A percentile compares a stretch with the other conserved stretches of the same genome.
These are phyloP conservation scores for Acanthococcus lagerstroemiae DNA, from an alignment of 2,888 invertebrate species.

Conservation along the genomic window DNA sequence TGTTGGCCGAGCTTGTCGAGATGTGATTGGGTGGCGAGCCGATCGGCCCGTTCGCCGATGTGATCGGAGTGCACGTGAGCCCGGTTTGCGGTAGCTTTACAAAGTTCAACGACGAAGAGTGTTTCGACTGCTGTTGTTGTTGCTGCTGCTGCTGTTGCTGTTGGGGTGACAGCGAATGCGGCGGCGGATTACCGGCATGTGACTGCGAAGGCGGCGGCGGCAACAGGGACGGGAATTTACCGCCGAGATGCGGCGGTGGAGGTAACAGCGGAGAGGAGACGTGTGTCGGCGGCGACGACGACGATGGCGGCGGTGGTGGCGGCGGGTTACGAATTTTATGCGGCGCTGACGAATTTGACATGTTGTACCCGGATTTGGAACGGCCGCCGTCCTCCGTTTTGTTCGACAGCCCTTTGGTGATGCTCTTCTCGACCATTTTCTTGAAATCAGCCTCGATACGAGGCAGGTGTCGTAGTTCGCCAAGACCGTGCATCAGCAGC, in stretches of 20 bases:
- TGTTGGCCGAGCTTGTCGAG: constrained; percentile 49
- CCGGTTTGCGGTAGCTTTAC: constrained; percentile 44
- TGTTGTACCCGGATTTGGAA: not conserved
- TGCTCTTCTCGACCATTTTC: constrained; percentile 47
- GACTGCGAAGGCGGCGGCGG: constrained; percentile 41
- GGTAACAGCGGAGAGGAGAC: constrained; percentile 45
- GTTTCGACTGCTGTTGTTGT: constrained; percentile 4
- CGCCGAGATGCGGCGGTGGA: constrained; percentile 40
- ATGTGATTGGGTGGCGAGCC: constrained; percentile 51
- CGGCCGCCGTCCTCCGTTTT: constrained; percentile 15
- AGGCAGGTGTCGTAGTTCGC: constrained; percentile 46
- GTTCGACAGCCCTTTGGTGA: constrained; percentile 21
- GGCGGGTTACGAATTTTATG: constrained; percentile 22
- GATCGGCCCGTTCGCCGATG: constrained; percentile 42
- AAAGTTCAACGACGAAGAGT: constrained; percentile 42
- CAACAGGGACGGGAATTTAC: constrained; percentile 34
- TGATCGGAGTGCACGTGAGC: constrained; percentile 36
- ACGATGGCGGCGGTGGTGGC: too few relatives aligned
- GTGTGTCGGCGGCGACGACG: constrained; percentile 24
- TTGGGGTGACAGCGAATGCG: constrained; percentile 39
- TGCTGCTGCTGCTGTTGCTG: constrained; percentile 4
- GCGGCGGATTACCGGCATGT: constrained; percentile 35
- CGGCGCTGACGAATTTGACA: constrained; percentile 25
- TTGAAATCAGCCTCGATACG: constrained; percentile 48
- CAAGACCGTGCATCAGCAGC: constrained; percentile 45